Evolutionary conservation across 2,888 invertebrate genomes (phyloP).

Genomic region (Lampropteryx suffumata): DNA sequence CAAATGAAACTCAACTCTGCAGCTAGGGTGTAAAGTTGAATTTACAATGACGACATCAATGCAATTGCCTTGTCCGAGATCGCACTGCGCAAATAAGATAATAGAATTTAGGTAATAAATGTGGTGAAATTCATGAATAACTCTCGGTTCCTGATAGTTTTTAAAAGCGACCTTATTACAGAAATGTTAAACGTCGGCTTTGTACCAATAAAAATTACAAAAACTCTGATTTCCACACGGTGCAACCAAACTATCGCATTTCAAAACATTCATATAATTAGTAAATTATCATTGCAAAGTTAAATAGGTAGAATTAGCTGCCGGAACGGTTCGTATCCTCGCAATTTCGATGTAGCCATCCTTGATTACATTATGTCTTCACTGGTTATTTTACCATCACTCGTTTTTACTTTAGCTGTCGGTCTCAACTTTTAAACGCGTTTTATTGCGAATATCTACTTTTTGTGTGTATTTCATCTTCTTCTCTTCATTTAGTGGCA

Average conservation of each 20-base stretch:
- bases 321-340: slow-evolving; percentile 17
- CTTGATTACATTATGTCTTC: slow-evolving; percentile 1
- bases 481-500: too few species aligned
- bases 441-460: too few species aligned
- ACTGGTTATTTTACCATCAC: not conserved
- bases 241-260: slow-evolving; percentile 2
- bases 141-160: slow-evolving; percentile 8
- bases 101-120: slow-evolving; percentile 39
- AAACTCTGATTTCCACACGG: slow-evolving; percentile 3
- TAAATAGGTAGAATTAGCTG: slow-evolving; percentile 13
- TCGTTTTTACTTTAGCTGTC: too few species aligned
- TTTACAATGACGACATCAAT: slow-evolving; percentile 31
- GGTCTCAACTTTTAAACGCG: too few species aligned
- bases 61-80: slow-evolving; percentile 22
- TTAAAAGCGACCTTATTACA: not conserved
- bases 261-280: slow-evolving; percentile 8
- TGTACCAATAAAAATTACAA: not conserved
- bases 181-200: not conserved
- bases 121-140: slow-evolving; percentile 24
- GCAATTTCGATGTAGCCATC: slow-evolving; percentile 8
- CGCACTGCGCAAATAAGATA: slow-evolving; percentile 52
- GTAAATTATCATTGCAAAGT: slow-evolving; percentile 18
- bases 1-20: slow-evolving; percentile 18
- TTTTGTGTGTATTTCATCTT: too few species aligned
- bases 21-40: slow-evolving; percentile 4